Evolutionary conservation across 2,888 invertebrate species (phyloP), one percentile per base, ranked within the genome.

Genomic region (Drosophila austrosaltans): DNA sequence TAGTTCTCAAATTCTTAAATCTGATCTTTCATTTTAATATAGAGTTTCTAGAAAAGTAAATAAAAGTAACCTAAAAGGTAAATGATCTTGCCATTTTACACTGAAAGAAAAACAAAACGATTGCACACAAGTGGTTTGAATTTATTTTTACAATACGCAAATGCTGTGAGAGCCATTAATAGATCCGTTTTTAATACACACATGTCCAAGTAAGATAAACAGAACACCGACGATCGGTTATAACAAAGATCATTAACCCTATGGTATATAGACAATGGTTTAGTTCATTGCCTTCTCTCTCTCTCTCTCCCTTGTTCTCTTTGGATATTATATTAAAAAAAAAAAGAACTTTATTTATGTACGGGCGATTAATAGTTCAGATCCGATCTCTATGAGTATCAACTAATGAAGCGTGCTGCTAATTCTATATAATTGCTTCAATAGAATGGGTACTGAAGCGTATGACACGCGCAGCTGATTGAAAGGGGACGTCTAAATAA

Each of bases 361-460:
- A 7, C 1, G 16, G 7, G 0, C n/a, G 3, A 3, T n/a, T 40
- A n/a, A 40, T 40, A n/a, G 40, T 48, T 16, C 16, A 16, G 62
- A 68, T 65, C 60, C 64, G 30, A 12, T 10, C 16, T 22, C 42
- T 70, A 40, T 53, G 63, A 61, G 59, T 67, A 54, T 61, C 64
- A 54, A 54, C 71, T 62, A 76, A 73, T 72, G 71, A 48, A 63
- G 75, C 86, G 78, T 78, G 25, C 64, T 64, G 56, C 44, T 61
- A 61, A 69, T 74, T 64, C 61, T 54, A 57, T 44, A 59, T 68
- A 78, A 85, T 80, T 78, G 76, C 62, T 58, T 59, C 56, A 66
- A 68, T 54, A 77, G 54, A 58, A 42, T 65, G 32, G 8, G 44
- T 65, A 28, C 53, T 58, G 62, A 73, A 72, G 72, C 73, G 67